Evolutionary conservation across 2,888 invertebrate species (phyloP), one percentile per base, ranked within the genome.

Genomic region (Operophtera brumata): DNA sequence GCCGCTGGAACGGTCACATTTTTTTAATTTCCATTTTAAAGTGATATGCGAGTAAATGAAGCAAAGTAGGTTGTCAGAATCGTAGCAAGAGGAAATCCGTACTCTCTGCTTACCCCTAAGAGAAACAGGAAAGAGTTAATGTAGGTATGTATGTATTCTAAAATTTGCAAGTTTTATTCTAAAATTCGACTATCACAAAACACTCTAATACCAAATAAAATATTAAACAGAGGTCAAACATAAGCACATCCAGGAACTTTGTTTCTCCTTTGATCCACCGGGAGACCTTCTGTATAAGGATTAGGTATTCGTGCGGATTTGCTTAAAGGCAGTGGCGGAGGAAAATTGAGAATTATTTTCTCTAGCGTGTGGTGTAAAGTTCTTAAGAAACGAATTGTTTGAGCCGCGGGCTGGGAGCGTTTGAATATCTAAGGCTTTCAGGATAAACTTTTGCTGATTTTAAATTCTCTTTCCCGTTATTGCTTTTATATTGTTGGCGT

Each of bases 261-360:
- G 68, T 73, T 75, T 79, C 74, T 55, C 67, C 66, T 70, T 75
- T 73, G 74, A 78, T 80, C 76, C 78, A 75, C 65, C 57, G 75
- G 69, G 79, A 78, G 73, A 74, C 70, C 71, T 71, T 70, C 78
- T 80, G 76, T 82, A 82, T 82, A 82, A 78, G 84, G 84, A 84
- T 86, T 81, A 84, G 79, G 82, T 81, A 82, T 84, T 82, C 75
- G 78, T 79, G 78, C 69, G 81, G 82, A 85, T 87, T 86, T 84
- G 78, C 82, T 79, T 83, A 82, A 80, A 84, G 80, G 78, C 77
- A 76, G 77, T 79, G 75, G 74, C 72, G 74, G 74, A 62, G 75
- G 81, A 79, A 82, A 82, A 83, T 85, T 81, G 78, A 70, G 83
- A 82, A 85, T 83, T 84, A 84, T 85, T 87, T 79, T 78, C 82